phyloP scores from a whole-genome alignment of 2,888 invertebrate species.

The Sinodicranocentrus sp. region DNA sequence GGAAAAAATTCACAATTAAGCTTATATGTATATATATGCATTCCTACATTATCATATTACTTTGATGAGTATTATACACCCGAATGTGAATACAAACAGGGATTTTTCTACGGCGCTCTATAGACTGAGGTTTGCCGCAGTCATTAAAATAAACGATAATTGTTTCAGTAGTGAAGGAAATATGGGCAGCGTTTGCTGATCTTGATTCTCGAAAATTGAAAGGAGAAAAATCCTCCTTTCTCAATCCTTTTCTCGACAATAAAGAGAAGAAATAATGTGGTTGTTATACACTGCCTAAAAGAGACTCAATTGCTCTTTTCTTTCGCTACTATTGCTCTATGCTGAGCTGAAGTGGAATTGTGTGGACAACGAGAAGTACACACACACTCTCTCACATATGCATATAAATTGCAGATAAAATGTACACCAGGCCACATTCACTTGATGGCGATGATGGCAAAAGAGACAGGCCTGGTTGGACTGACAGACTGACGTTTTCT shows the following conservation, averaged over 20 bases:
- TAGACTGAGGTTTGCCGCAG: slow-evolving; percentile 65
- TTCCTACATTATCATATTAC: too few species aligned
- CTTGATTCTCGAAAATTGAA: slow-evolving; percentile 63
- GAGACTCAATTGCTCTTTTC: slow-evolving; percentile 43
- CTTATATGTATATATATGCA: not conserved
- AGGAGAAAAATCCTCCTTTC: slow-evolving; percentile 36
- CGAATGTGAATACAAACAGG: too few species aligned
- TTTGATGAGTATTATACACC: too few species aligned
- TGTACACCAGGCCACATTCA: slow-evolving; percentile 21
- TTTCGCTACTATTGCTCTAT: not conserved
- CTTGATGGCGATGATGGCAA: slow-evolving; percentile 25
- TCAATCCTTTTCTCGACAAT: slow-evolving; percentile 12
- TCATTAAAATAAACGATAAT: slow-evolving; percentile 68
- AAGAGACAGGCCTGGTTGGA: not conserved
- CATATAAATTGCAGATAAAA: slow-evolving; percentile 55
- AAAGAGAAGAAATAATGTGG: slow-evolving; percentile 27
- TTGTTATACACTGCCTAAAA: slow-evolving; percentile 28
- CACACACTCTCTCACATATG: slow-evolving; percentile 51
- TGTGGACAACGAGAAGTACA: too few species aligned
- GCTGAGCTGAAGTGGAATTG: not conserved
- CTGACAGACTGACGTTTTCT: not conserved
- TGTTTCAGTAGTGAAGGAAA: slow-evolving; percentile 63
- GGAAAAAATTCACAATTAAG: slow-evolving; percentile 54
- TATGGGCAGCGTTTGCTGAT: slow-evolving; percentile 65
- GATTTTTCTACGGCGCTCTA: slow-evolving; percentile 39